Evolutionary conservation across 1,140 invertebrate genomes (phyloP).

Genomic region (Luehdorfia chinensis): DNA sequence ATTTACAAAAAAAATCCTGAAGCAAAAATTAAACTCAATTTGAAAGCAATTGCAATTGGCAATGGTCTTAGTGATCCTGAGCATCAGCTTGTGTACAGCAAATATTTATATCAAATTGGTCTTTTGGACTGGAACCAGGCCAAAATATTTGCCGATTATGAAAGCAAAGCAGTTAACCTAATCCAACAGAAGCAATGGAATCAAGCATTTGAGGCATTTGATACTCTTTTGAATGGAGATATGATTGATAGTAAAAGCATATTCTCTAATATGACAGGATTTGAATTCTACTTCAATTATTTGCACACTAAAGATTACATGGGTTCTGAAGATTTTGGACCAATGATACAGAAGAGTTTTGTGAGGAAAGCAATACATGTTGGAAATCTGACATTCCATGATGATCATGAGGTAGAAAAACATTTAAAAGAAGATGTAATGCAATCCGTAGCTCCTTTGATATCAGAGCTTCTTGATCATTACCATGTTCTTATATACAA

Average conservation of each 20-base stretch:
- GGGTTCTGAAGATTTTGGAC: slow-evolving; percentile 59
- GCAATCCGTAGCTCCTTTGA: slow-evolving; percentile 87
- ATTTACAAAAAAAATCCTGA: slow-evolving; percentile 81
- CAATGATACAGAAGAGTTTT: slow-evolving; percentile 79
- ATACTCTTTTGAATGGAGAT: slow-evolving; percentile 85
- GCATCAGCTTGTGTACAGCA: slow-evolving; percentile 87
- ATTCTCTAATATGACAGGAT: slow-evolving; percentile 89
- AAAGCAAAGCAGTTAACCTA: slow-evolving; percentile 76
- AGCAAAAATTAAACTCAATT: slow-evolving; percentile 79
- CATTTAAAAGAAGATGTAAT: slow-evolving; percentile 88
- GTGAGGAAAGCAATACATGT: slow-evolving; percentile 88
- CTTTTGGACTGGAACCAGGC: slow-evolving; percentile 84
- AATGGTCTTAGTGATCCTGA: slow-evolving; percentile 91
- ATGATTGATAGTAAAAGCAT: slow-evolving; percentile 79
- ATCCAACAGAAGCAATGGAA: slow-evolving; percentile 81
- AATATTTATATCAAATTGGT: slow-evolving; percentile 90
- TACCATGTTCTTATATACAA: slow-evolving; percentile 88
- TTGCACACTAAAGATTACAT: slow-evolving; percentile 78
- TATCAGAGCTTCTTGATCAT: slow-evolving; percentile 82
- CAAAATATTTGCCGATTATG: slow-evolving; percentile 79
- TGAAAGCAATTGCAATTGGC: slow-evolving; percentile 89
- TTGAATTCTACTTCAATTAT: slow-evolving; percentile 89
- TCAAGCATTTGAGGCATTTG: slow-evolving; percentile 84
- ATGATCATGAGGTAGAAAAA: slow-evolving; percentile 79
- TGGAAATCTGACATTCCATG: slow-evolving; percentile 85